phyloP scores from a whole-genome alignment of 2,797 vertebrate species.

The Trichosurus vulpecula region DNA sequence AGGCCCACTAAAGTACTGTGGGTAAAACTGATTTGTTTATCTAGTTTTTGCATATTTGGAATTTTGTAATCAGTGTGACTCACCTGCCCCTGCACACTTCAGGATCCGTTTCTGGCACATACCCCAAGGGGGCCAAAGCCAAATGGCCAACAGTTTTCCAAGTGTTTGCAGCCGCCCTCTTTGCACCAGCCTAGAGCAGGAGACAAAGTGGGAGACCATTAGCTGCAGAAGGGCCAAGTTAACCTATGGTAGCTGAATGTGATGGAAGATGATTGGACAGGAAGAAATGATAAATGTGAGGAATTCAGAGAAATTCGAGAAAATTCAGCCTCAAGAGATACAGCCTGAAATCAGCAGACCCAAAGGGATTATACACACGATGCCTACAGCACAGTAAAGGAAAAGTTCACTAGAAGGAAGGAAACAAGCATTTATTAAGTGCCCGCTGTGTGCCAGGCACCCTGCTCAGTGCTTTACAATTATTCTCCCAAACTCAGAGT shows the following conservation, averaged over 20 bases:
- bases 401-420: not conserved
- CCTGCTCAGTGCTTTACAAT: not conserved
- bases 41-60: not conserved
- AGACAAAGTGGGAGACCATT: not conserved
- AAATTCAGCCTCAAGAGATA: not conserved
- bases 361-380: not conserved
- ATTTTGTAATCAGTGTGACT: not conserved
- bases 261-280: not conserved
- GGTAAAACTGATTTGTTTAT: not conserved
- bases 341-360: not conserved
- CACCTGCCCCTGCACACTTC: not conserved
- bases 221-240: not conserved
- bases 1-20: not conserved
- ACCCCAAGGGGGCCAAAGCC: not conserved
- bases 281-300: not conserved
- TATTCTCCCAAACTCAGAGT: not conserved
- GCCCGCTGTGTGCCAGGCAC: not conserved
- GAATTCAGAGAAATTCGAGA: not conserved
- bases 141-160: not conserved
- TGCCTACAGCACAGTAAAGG: not conserved
- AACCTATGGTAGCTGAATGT: not conserved
- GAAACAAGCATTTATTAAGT: not conserved
- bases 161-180: not conserved
- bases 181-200: too few species aligned
- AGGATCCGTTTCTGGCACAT: not conserved